Evolutionary conservation across 2,113 vertebrate species (phyloP).

Genomic region (Antechinus flavipes): DNA sequence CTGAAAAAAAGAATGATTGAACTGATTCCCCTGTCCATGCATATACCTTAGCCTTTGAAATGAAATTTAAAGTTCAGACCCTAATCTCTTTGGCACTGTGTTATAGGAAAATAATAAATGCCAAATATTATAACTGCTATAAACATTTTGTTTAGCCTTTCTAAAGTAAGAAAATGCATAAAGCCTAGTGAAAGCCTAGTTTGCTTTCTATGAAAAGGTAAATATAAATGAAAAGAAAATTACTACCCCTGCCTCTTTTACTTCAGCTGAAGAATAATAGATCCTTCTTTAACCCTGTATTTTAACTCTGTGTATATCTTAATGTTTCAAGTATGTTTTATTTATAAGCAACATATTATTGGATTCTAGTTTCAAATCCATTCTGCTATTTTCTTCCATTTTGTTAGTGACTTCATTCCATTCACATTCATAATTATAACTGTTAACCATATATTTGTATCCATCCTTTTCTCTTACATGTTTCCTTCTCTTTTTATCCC

Average conservation of each 20-base stretch:
- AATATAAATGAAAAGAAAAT: neutral
- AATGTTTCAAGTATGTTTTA: neutral
- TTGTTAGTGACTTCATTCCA: neutral
- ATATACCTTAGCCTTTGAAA: neutral
- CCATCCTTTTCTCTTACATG: neutral
- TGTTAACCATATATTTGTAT: neutral
- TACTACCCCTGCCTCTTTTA: neutral
- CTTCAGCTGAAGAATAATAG: neutral
- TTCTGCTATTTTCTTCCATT: neutral
- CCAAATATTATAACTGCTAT: neutral
- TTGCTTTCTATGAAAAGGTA: neutral
- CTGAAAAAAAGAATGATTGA: neutral
- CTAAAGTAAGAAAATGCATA: neutral
- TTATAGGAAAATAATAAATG: neutral
- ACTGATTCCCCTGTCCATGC: neutral
- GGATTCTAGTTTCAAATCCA: neutral
- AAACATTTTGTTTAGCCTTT: neutral
- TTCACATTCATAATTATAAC: neutral
- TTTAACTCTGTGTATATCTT: neutral
- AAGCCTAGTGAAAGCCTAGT: neutral
- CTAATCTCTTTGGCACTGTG: neutral
- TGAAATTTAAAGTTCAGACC: neutral
- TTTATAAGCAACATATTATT: neutral
- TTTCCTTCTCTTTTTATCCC: neutral
- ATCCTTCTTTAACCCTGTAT: neutral